Conservation (phyloP, 2,797 vertebrate species). For the Acanthornis magna region DNA sequence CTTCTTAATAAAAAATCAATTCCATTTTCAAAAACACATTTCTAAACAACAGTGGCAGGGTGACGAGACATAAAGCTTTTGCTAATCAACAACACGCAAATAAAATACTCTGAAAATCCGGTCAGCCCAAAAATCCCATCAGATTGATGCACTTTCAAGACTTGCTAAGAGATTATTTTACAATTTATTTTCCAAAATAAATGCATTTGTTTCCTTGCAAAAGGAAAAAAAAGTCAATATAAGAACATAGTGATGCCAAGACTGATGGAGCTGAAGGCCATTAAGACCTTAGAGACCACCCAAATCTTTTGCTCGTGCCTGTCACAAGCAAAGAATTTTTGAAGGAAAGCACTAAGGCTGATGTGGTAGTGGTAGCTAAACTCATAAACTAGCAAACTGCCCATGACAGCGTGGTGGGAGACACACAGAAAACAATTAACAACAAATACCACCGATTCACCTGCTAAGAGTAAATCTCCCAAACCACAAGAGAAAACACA, state of each 20-base stretch:
- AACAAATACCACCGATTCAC: neutral
- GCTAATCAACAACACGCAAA: conserved; percentile 18
- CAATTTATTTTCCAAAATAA: conserved; percentile 4
- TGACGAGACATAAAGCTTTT: conserved; percentile 47
- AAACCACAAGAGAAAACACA: neutral
- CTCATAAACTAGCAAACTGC: neutral
- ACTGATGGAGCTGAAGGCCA: neutral
- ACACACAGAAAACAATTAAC: neutral
- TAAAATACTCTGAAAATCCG: neutral
- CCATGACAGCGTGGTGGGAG: neutral
- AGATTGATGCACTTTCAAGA: neutral
- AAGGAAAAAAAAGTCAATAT: neutral
- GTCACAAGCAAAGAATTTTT: neutral
- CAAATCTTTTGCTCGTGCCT: neutral
- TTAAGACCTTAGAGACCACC: neutral
- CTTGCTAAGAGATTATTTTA: neutral
- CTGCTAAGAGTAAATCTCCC: neutral
- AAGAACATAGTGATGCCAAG: neutral
- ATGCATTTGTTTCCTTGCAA: neutral
- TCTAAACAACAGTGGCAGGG: conserved; percentile 45
- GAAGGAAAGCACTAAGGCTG: neutral
- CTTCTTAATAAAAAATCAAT: conserved; percentile 73
- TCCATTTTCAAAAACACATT: conserved; percentile 60
- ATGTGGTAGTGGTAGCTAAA: neutral
- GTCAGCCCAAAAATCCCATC: neutral